These are phyloP conservation scores for Maccullochella peelii DNA, from an alignment of 2,113 vertebrate species.

Conservation along the genomic window DNA sequence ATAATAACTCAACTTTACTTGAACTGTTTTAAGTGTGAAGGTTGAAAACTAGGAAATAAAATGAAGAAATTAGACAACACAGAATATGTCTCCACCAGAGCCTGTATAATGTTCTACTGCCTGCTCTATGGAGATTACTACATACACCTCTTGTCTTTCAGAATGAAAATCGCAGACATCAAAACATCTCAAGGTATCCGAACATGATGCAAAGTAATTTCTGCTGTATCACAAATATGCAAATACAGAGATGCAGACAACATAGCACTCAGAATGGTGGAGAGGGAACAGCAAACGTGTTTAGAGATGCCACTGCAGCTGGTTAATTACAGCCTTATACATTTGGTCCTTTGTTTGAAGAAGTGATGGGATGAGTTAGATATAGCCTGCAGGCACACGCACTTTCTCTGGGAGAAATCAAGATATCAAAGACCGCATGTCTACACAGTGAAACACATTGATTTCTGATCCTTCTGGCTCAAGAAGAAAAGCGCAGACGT, in stretches of 20 bases:
- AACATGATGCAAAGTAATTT: constrained; percentile 60
- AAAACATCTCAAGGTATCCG: constrained; percentile 92
- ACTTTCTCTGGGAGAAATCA: constrained; percentile 12
- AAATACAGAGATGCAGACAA: constrained; percentile 18
- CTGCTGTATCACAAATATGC: constrained; percentile 44
- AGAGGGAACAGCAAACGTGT: constrained; percentile 10
- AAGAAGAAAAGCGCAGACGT: constrained; percentile 1
- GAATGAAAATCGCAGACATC: constrained; percentile 97
- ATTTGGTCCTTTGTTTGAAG: constrained; percentile 30
- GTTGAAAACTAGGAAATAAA: constrained; percentile 3
- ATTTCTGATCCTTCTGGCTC: constrained; percentile 4
- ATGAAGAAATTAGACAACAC: background rate
- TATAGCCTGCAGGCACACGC: constrained; percentile 32
- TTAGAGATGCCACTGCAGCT: constrained; percentile 7
- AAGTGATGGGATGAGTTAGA: constrained; percentile 15
- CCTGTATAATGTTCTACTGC: constrained; percentile 47
- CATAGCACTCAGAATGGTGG: constrained; percentile 19
- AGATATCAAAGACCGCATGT: background rate
- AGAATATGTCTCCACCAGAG: constrained; percentile 42
- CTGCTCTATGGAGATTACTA: constrained; percentile 81
- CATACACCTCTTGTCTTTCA: constrained; percentile 95
- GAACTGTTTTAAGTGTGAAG: constrained; percentile 27
- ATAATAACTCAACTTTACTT: background rate
- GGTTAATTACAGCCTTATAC: constrained; percentile 6
- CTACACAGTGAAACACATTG: background rate